phyloP scores from a whole-genome alignment of 2,113 vertebrate genomes.

The Vidua chalybeata region DNA sequence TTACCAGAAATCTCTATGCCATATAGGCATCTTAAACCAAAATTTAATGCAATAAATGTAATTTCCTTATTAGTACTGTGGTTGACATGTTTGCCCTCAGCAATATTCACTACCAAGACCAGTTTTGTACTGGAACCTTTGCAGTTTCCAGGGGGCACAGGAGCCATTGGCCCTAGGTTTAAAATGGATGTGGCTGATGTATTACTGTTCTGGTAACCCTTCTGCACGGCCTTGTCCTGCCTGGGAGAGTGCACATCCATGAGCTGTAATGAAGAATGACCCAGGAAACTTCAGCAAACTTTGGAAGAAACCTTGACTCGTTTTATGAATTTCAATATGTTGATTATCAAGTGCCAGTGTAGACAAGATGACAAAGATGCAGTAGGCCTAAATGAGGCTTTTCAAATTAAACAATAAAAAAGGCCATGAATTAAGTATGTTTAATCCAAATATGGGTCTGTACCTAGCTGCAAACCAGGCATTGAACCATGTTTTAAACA shows the following conservation, averaged over 20 bases:
- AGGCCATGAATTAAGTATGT: not conserved
- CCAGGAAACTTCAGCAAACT: not conserved
- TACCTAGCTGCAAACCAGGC: not conserved
- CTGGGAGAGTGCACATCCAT: accelerated
- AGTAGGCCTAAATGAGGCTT: not conserved
- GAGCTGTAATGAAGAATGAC: not conserved
- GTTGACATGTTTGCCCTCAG: not conserved
- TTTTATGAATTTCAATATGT: not conserved
- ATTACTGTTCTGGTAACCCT: not conserved
- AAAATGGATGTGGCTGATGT: not conserved
- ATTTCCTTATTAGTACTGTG: not conserved
- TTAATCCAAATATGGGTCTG: not conserved
- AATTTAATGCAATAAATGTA: not conserved
- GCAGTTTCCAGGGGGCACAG: not conserved
- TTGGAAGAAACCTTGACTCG: not conserved
- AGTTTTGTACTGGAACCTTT: not conserved
- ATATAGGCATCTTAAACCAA: not conserved
- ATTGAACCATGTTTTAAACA: not conserved
- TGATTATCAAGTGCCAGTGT: not conserved
- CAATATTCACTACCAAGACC: not conserved
- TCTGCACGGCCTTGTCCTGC: not conserved
- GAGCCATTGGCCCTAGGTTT: not conserved
- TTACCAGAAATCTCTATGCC: not conserved
- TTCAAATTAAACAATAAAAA: not conserved
- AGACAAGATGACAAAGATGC: not conserved